These are phyloP conservation scores for Scrobipalpa atriplicella DNA, from an alignment of 2,888 invertebrate species.

Conservation along the genomic window DNA sequence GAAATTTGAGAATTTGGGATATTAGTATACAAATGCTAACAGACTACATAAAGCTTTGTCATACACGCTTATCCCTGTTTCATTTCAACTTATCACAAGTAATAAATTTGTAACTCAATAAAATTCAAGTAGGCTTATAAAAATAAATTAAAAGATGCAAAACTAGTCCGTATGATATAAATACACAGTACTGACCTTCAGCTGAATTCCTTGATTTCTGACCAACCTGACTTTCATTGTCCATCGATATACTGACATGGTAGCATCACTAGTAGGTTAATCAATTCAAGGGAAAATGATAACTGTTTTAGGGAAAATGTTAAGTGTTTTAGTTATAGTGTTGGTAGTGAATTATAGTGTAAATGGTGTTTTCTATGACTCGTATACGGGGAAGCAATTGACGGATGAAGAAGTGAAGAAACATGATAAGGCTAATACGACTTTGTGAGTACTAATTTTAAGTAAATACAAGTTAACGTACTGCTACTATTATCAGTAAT, in stretches of 20 bases:
- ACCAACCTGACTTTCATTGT: constrained; percentile 2
- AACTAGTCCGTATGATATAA: constrained; percentile 10
- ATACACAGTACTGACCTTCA: constrained; percentile 1
- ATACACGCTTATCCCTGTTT: background rate
- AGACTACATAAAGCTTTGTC: background rate
- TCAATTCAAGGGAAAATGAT: constrained; percentile 1
- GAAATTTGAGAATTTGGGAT: too few species aligned
- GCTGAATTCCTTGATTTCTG: background rate
- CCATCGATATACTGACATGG: background rate
- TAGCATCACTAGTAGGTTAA: background rate
- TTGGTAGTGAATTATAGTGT: constrained; percentile 35
- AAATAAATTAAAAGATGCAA: background rate
- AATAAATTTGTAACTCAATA: background rate
- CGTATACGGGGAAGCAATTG: constrained; percentile 51
- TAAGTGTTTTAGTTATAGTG: constrained; percentile 36
- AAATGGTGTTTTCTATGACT: constrained; percentile 47
- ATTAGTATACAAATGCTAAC: too few species aligned
- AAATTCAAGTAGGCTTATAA: background rate
- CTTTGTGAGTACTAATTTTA: constrained; percentile 52
- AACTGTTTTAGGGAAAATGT: constrained; percentile 29
- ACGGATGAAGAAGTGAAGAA: constrained; percentile 48
- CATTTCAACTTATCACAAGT: too few species aligned
- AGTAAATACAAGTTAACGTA: too few species aligned
- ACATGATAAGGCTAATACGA: constrained; percentile 53
- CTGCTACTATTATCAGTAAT: too few species aligned